These are phyloP conservation scores for Habropoda laboriosa DNA, from an alignment of 1,140 invertebrate genomes.

Conservation along the genomic window DNA sequence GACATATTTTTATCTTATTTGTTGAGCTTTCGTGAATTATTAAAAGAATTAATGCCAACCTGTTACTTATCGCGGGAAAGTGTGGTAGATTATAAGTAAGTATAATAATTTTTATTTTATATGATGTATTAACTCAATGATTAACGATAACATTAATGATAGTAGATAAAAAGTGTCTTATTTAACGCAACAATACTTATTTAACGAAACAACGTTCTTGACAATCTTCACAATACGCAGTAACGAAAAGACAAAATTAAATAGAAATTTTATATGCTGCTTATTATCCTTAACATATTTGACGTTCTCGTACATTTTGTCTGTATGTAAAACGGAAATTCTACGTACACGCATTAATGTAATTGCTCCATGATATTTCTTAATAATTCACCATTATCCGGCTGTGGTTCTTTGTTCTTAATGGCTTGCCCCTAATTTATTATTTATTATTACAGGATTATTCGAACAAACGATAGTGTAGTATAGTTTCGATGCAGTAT, in stretches of 20 bases:
- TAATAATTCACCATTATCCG: conserved; percentile 11
- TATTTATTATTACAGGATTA: background rate
- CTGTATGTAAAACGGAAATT: background rate
- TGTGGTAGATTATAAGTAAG: too few relatives aligned
- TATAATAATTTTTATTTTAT: background rate
- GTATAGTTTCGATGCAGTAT: background rate
- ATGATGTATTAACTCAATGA: too few relatives aligned
- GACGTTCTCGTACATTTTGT: background rate
- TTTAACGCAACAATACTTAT: too few relatives aligned
- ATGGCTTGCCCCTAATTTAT: background rate
- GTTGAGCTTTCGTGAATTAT: background rate
- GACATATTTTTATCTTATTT: background rate
- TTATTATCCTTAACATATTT: background rate
- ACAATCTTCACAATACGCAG: background rate
- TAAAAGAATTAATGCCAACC: background rate
- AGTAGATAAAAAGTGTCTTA: too few relatives aligned
- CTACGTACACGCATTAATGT: background rate
- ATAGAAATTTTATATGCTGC: background rate
- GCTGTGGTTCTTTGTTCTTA: background rate
- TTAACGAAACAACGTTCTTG: too few relatives aligned
- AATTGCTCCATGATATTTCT: background rate
- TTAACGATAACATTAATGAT: too few relatives aligned
- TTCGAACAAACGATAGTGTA: background rate
- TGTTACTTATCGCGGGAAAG: too few relatives aligned
- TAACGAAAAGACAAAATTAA: background rate